phyloP scores from a whole-genome alignment of 2,797 vertebrate genomes.

The Acanthurus lineatus region DNA sequence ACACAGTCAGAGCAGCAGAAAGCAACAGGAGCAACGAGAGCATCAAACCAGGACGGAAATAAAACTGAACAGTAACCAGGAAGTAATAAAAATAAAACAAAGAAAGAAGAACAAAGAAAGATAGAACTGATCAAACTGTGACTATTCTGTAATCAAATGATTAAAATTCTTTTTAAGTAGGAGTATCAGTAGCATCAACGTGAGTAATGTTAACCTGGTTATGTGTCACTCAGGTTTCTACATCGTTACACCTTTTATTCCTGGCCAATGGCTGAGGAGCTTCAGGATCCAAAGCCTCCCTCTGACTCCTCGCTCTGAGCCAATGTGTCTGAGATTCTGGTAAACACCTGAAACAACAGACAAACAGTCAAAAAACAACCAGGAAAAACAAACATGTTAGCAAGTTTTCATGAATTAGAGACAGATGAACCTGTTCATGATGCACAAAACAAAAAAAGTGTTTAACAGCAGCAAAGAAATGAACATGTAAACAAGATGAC shows the following conservation, averaged over 20 bases:
- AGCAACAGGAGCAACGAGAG: not conserved
- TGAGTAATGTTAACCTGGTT: not conserved
- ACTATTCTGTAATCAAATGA: not conserved
- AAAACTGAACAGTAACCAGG: too few relatives aligned
- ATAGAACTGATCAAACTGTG: too few relatives aligned
- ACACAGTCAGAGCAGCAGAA: not conserved
- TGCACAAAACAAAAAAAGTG: not conserved
- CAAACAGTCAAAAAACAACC: not conserved
- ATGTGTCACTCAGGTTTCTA: slow-evolving; percentile 89
- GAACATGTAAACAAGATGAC: not conserved
- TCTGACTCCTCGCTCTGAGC: slow-evolving; percentile 70
- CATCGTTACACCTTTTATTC: slow-evolving; percentile 85
- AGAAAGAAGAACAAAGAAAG: too few relatives aligned
- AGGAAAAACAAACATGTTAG: not conserved
- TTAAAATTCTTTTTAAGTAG: not conserved
- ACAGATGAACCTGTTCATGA: not conserved
- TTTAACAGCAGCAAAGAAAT: not conserved
- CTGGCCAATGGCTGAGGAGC: slow-evolving; percentile 69
- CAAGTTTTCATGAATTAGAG: too few relatives aligned
- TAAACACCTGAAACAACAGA: slow-evolving; percentile 60
- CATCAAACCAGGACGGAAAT: not conserved
- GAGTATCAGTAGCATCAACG: not conserved
- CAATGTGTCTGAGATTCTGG: slow-evolving; percentile 93
- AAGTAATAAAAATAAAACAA: too few relatives aligned
- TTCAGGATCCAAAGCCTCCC: slow-evolving; percentile 87